A percentile compares a stretch with the other conserved stretches of the same genome.
Conservation (phyloP, 2,113 vertebrate genomes). For the Gymnobelideus leadbeateri region DNA sequence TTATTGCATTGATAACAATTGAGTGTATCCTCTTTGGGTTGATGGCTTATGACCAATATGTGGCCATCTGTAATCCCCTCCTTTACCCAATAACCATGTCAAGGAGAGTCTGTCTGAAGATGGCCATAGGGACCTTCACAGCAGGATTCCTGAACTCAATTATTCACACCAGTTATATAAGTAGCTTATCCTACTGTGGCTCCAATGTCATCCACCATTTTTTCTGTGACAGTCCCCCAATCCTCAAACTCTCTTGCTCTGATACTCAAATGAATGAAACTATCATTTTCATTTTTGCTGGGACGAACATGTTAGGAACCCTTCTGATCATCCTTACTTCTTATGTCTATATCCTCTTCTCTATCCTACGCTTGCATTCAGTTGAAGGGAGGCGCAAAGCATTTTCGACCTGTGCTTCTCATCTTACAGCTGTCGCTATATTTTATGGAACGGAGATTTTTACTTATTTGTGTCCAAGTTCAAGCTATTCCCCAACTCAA, state of each 20-base stretch:
- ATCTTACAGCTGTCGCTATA: slow-evolving; percentile 47
- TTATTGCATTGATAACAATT: background rate
- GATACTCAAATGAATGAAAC: background rate
- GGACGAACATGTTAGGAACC: slow-evolving; percentile 37
- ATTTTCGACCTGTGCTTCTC: slow-evolving; percentile 59
- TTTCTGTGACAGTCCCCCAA: slow-evolving; percentile 51
- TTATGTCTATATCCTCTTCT: slow-evolving; percentile 11
- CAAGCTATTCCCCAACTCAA: background rate
- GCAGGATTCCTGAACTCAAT: slow-evolving; percentile 61
- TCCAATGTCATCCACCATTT: slow-evolving; percentile 62
- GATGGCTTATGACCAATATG: slow-evolving; percentile 79
- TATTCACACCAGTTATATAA: slow-evolving; percentile 38
- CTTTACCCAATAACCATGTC: slow-evolving; percentile 71
- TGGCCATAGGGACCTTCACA: slow-evolving; percentile 57
- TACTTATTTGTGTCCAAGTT: rapidly evolving
- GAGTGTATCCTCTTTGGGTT: slow-evolving; percentile 73
- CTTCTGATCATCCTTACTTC: slow-evolving; percentile 13
- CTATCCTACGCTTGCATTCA: background rate
- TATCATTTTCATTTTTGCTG: slow-evolving; percentile 19
- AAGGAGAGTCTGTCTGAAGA: slow-evolving; percentile 16
- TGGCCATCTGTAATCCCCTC: slow-evolving; percentile 77
- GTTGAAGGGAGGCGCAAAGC: rapidly evolving
- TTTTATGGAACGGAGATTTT: slow-evolving; percentile 13
- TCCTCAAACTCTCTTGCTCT: slow-evolving; percentile 67
- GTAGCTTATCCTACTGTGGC: background rate